Evolutionary conservation across 2,888 invertebrate genomes (phyloP), one percentile per base, ranked within the genome.

Genomic region (Netelia virgata): DNA sequence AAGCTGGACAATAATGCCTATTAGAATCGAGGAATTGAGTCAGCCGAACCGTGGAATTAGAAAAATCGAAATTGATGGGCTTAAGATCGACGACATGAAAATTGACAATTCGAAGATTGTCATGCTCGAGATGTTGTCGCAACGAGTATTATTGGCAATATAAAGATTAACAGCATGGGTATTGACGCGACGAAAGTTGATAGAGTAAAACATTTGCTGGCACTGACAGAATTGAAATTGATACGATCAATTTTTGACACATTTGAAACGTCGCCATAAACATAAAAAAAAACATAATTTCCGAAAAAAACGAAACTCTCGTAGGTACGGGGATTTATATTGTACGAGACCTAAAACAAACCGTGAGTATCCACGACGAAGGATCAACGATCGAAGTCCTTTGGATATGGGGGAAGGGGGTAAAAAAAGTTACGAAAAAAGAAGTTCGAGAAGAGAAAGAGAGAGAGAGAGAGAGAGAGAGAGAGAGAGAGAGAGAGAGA

Each of bases 311-410:
- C 3, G 11, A 47, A 1, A 10, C 14, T 14, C 3, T 47, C 14
- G 14, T 47, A 10, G 47, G 11, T 47, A 47, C 47, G 11, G 11
- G 14, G 10, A 0, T 47, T 47, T 47, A 47, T 47, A 47, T 47
- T 18, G 28, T 63, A 66, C 5, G 43, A 66, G 5, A 10, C 16
- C 20, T 18, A 66, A 47, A 20, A 41, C 9, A 3, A 10, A 5
- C 53, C 5, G 53, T n/a, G 18, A 41, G 53, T 59, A 64, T 50
- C 41, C 16, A 23, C 9, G 28, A 20, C 20, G 20, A 41, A 20
- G 50, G 18, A 75, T 64, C 61, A 53, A 81, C 76, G 83, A 82
- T 85, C 80, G 77, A 79, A 74, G 78, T 72, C 83, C 83, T 86
- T 86, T 59, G 84, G 84, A 72, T 83, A 73, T 82, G 75, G 18